Percentiles rank a stretch among this genome's conserved stretches.
phyloP scores from a whole-genome alignment of 2,113 vertebrate species.

The Mystacornis crossleyi region DNA sequence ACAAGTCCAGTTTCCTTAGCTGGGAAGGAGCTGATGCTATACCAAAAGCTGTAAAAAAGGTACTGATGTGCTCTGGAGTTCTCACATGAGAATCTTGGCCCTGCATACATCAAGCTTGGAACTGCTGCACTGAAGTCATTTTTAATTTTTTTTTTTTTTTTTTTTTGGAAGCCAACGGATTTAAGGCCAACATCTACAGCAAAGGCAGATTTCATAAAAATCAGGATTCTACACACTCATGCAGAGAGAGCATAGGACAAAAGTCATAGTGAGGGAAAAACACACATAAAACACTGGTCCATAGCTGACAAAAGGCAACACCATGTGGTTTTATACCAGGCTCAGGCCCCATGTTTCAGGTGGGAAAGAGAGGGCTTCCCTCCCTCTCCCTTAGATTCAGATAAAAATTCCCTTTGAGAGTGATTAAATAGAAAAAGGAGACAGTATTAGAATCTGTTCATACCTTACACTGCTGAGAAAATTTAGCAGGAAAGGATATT shows the following conservation, averaged over 20 bases:
- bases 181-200: background rate
- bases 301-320: background rate
- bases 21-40: background rate
- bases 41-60: background rate
- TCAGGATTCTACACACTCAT: fast-evolving
- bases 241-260: background rate
- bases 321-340: background rate
- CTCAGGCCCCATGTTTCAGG: background rate
- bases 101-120: background rate
- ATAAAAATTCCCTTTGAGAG: background rate
- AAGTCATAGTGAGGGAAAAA: background rate
- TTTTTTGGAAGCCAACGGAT: background rate
- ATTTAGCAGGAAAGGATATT: background rate
- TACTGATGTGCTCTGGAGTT: background rate
- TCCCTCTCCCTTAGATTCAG: background rate
- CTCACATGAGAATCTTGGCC: background rate
- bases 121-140: background rate
- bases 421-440: background rate
- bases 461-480: background rate
- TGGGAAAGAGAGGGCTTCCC: background rate
- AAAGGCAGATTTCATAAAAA: background rate
- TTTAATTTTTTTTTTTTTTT: background rate
- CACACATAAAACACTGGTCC: fast-evolving
- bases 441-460: background rate
- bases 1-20: background rate